Evolutionary conservation across 2,797 vertebrate species (phyloP).

Genomic region (Myotis daubentonii): DNA sequence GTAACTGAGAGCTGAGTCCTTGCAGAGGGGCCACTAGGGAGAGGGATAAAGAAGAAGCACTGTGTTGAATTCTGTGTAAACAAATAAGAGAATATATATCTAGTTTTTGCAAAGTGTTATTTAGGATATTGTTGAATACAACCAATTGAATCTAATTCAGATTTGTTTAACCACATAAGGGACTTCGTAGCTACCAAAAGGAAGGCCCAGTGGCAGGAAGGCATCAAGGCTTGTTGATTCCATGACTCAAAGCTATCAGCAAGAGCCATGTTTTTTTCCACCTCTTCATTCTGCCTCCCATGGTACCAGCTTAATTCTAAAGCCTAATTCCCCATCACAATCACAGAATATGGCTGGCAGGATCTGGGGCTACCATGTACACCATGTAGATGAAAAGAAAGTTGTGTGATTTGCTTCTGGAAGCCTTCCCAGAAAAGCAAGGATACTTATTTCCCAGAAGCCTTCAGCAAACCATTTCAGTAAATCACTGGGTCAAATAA

Average conservation of each 20-base stretch:
- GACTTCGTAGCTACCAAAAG: background rate
- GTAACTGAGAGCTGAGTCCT: background rate
- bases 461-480: background rate
- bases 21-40: background rate
- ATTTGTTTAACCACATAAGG: background rate
- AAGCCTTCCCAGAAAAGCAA: slow-evolving; percentile 40
- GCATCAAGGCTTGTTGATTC: background rate
- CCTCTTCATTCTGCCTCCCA: background rate
- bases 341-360: background rate
- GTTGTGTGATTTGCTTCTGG: slow-evolving; percentile 26
- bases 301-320: background rate
- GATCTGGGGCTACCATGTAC: background rate
- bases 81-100: background rate
- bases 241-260: slow-evolving; percentile 11
- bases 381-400: slow-evolving; percentile 1
- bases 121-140: background rate
- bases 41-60: background rate
- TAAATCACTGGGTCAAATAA: slow-evolving; percentile 36
- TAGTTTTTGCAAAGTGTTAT: background rate
- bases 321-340: background rate
- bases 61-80: background rate
- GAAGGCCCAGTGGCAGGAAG: background rate
- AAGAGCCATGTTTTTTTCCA: background rate
- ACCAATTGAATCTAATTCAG: background rate
- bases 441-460: background rate